Base-by-base conservation (phyloP, 2,113 vertebrate genomes). In the Pachycephala philippinensis region DNA sequence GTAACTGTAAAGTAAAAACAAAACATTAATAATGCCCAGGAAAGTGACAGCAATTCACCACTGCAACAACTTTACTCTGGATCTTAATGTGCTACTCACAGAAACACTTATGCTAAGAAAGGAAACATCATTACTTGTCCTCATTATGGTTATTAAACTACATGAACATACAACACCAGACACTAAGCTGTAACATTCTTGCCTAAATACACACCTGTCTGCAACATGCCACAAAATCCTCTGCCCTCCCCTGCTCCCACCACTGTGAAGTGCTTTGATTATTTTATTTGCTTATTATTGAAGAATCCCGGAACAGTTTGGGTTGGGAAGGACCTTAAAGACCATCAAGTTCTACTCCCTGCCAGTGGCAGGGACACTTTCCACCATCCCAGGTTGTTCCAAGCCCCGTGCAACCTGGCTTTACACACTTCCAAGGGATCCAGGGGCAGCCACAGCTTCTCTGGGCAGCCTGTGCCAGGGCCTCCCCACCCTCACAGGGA, bases 331-430 rank as follows among this genome's bases (percentile, higher is more conserved):
- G 79, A 49, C 9, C 28, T 52, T 30, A 68, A 75, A 75, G 20
- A 9, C 9, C 56, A 54, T 20, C 26, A 5, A 16, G 49, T 72
- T 33, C 15, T 10, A 49, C 13, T 5, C 49, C 28, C 60, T 60
- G 23, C 15, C 37, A 15, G 1, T 4, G 47, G 23, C 53, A 54
- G 45, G n/a, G 61, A 31, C 40, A 47, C 7, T 3, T 77, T 42
- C 49, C 49, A 17, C 35, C 1, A 1, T 3, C 42, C 64, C 56
- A 77, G 40, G 27, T 0, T 70, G 56, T 11, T 63, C 40, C 70
- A n/a, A 74, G 23, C 13, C 20, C 16, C 0, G 0, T 39, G 39
- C 70, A 90, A 0, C 15, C 40, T 24, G 40, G 40, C 49, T 27
- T 37, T 37, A 71, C 31, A 7, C 47, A 63, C 47, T 69, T 2